A percentile compares a stretch with the other conserved stretches of the same genome.
phyloP scores from a whole-genome alignment of 2,888 invertebrate species.

The Drosophila subsilvestris region DNA sequence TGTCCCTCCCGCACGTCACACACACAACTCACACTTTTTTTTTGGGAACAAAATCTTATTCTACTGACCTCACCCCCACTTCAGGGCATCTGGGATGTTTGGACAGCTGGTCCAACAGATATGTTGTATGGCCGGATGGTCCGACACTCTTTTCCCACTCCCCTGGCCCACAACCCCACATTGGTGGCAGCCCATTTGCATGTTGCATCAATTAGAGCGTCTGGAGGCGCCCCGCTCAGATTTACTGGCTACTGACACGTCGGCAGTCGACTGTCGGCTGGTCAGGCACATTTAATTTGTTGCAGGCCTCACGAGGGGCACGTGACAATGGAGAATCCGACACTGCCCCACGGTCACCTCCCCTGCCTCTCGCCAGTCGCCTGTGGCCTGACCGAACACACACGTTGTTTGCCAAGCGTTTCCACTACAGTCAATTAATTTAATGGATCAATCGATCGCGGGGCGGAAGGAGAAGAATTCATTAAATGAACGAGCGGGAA shows the following conservation, averaged over 20 bases:
- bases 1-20: not conserved
- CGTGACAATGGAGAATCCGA: slow-evolving; percentile 50
- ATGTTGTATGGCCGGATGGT: slow-evolving; percentile 6
- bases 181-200: slow-evolving; percentile 53
- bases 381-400: slow-evolving; percentile 24
- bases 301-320: slow-evolving; percentile 60
- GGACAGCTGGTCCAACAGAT: slow-evolving; percentile 35
- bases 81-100: slow-evolving; percentile 30
- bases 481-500: slow-evolving; percentile 49
- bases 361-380: slow-evolving; percentile 3
- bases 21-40: not conserved
- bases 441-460: slow-evolving; percentile 75
- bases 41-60: slow-evolving; percentile 30
- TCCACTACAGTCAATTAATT: slow-evolving; percentile 73
- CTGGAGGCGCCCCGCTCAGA: slow-evolving; percentile 48
- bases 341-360: not conserved
- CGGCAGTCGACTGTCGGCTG: slow-evolving; percentile 14
- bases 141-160: slow-evolving; percentile 36
- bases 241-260: slow-evolving; percentile 1
- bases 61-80: slow-evolving; percentile 3
- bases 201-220: slow-evolving; percentile 73
- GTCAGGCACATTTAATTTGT: slow-evolving; percentile 56
- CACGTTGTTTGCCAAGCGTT: slow-evolving; percentile 57
- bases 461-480: slow-evolving; percentile 23
- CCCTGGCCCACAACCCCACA: not conserved